Evolutionary conservation across 1,140 invertebrate genomes (phyloP), one percentile per base, ranked within the genome.

Genomic region (Drosophila nigromelanica): DNA sequence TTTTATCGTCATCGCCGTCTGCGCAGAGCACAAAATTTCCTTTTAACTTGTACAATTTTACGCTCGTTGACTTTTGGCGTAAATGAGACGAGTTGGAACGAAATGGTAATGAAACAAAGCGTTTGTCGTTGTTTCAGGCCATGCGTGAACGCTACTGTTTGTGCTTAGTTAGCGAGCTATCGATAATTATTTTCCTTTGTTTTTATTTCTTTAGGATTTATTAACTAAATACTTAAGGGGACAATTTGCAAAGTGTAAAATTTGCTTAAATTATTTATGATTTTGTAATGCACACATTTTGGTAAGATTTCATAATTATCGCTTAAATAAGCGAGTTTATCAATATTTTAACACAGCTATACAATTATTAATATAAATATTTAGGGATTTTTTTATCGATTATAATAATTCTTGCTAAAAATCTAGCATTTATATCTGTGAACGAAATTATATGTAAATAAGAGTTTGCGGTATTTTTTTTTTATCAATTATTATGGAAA

Each of bases 31-130:
- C 35, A 51, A 76, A 72, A 70, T 70, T 77, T 78, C 63, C 80
- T 76, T 87, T 87, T 87, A 82, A 82, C 75, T 87, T 86, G 55
- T 52, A 70, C 64, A 87, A 82, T 87, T 87, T 87, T 51, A 87
- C 83, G 82, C 83, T 79, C 40, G 50, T 89, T 87, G 83, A 21
- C 8, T 82, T 60, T 72, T 43, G 45, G 50, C 52, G 48, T 54
- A 58, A 50, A 8, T 15, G 48, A 75, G 68, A 50, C 58, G 66
- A 58, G 50, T 66, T 24, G 76, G 55, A 78, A 80, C 35, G 14
- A 37, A 61, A 51, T 52, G 51, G 70, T 24, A 74, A 64, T 60
- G 48, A 42, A 77, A 78, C 55, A 5, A 40, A 63, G 63, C 33
- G 43, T 10, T 21, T 33, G 30, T 21, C 27, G 18, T 14, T 47